Evolutionary conservation across 1,140 invertebrate species (phyloP), one percentile per base, ranked within the genome.

Genomic region (Calosoma granatense): DNA sequence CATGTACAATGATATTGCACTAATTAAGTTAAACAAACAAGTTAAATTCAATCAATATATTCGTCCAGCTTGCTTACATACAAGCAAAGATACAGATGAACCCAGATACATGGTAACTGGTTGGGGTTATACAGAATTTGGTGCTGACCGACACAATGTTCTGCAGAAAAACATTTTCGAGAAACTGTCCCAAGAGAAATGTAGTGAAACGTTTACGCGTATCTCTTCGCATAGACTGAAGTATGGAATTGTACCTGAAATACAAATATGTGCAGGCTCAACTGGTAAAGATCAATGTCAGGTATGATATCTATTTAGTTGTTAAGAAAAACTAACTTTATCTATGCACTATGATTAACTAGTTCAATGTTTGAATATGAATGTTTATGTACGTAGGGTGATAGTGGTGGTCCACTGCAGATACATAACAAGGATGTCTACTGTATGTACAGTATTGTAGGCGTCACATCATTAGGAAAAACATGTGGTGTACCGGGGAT

Each of bases 381-480:
- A 6, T 9, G 6, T 36, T 36, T 36, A n/a, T 54, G 4, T 64
- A 62, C 14, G 67, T 9, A 64, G n/a, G 81, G 80, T 0, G 82
- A 83, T 64, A 81, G 79, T 41, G 81, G 82, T 43, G 81, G 81
- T 14, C 78, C 81, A 1, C 61, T 82, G 12, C n/a, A n/a, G n/a
- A n/a, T n/a, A n/a, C n/a, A n/a, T n/a, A n/a, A n/a, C n/a, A n/a
- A n/a, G n/a, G n/a, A n/a, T n/a, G n/a, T n/a, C n/a, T n/a, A n/a
- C n/a, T n/a, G n/a, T n/a, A 81, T 82, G 80, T 68, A 66, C 62
- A 69, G 60, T 55, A 64, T 65, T 41, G 63, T 64, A n/a, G 82
- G 82, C 3, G 68, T 84, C 2, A 80, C 84, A 3, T 83, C 80
- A 61, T 84, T 79, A 65, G 82, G 83, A 2, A n/a, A n/a, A n/a